These are phyloP conservation scores for Muricea muricata DNA, from an alignment of 92 coral and sea anemone genomes.

Conservation along the genomic window DNA sequence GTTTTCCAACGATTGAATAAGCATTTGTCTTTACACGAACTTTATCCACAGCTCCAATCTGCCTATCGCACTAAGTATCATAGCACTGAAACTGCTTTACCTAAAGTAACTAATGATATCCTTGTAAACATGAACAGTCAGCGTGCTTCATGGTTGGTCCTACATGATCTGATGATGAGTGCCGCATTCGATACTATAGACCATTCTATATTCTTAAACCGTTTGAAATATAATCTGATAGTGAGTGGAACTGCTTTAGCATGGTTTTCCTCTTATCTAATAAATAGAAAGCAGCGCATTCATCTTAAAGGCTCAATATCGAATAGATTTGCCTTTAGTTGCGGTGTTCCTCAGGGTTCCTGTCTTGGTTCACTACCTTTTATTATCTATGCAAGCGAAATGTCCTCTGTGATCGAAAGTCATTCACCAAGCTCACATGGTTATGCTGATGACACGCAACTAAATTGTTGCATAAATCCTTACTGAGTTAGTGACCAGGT, in stretches of 20 bases:
- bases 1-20: slow-evolving; percentile 45
- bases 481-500: too few relatives aligned
- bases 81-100: slow-evolving; percentile 31
- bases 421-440: slow-evolving; percentile 21
- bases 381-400: too few relatives aligned
- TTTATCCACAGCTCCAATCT: slow-evolving; percentile 38
- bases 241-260: neutral
- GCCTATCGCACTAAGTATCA: slow-evolving; percentile 23
- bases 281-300: too few relatives aligned
- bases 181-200: too few relatives aligned
- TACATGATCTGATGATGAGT: too few relatives aligned
- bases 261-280: neutral
- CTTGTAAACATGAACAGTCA: slow-evolving; percentile 33
- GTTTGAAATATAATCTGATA: slow-evolving; percentile 1
- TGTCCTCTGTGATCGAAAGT: neutral
- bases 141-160: slow-evolving; percentile 10
- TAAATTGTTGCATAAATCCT: slow-evolving; percentile 31
- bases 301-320: neutral
- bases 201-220: slow-evolving; percentile 21
- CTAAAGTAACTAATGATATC: slow-evolving; percentile 35
- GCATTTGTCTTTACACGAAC: slow-evolving; percentile 37
- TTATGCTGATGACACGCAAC: slow-evolving; percentile 30
- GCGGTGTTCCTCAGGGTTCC: too few relatives aligned
- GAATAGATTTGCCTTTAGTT: neutral
- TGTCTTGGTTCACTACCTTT: too few relatives aligned